Evolutionary conservation across 2,113 vertebrate genomes (phyloP).

Genomic region (Lasiurus cinereus): DNA sequence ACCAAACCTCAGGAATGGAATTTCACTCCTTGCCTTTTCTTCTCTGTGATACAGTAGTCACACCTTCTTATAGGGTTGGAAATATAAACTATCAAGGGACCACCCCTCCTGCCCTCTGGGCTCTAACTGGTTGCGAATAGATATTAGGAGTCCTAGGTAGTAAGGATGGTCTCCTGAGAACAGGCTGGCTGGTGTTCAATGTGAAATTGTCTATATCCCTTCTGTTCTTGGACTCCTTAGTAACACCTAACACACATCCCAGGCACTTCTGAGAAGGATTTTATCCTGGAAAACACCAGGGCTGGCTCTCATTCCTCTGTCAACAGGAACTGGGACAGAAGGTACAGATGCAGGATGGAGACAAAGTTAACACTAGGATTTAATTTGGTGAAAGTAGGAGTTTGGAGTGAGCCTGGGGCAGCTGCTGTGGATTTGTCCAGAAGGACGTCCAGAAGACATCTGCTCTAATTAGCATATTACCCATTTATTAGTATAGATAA

Average conservation of each 20-base stretch:
- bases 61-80: background rate
- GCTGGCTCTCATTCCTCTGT: background rate
- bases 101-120: background rate
- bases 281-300: background rate
- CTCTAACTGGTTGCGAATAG: background rate
- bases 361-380: background rate
- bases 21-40: background rate
- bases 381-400: background rate
- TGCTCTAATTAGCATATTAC: no score
- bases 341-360: background rate
- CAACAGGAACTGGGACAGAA: background rate
- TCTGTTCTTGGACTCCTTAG: background rate
- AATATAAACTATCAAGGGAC: background rate
- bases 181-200: background rate
- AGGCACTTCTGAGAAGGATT: background rate
- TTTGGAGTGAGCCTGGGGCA: background rate
- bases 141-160: background rate
- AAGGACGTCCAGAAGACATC: no score
- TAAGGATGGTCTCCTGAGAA: background rate
- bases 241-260: background rate
- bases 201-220: background rate
- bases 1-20: background rate
- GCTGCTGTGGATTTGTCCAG: no score
- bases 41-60: background rate
- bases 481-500: no score